Conservation (phyloP, 2,797 vertebrate species). For the Fundulus diaphanus region DNA sequence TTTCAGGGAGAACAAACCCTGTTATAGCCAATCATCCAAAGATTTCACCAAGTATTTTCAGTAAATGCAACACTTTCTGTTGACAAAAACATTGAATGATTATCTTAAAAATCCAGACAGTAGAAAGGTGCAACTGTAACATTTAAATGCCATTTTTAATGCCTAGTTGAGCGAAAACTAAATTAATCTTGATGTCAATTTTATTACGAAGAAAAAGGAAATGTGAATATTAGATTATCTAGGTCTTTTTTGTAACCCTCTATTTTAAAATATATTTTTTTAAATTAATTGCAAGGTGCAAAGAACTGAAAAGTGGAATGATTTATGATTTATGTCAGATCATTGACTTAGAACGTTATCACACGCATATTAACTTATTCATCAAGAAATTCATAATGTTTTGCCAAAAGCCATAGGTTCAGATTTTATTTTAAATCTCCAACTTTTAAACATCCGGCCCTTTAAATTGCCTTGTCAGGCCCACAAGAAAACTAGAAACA, state of each 20-base stretch:
- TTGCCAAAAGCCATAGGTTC: not conserved
- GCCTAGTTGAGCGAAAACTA: not conserved
- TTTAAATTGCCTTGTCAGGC: too few species aligned
- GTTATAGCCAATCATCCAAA: constrained; percentile 12
- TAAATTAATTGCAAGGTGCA: not conserved
- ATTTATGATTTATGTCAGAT: not conserved
- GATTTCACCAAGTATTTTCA: constrained; percentile 9
- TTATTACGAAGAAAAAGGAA: not conserved
- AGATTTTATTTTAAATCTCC: too few species aligned
- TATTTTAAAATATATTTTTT: not conserved
- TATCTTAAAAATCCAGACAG: not conserved
- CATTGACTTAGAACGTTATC: not conserved
- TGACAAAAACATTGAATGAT: not conserved
- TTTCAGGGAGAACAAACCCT: constrained; percentile 8
- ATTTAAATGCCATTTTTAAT: not conserved
- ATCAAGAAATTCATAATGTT: not conserved
- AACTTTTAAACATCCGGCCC: too few species aligned
- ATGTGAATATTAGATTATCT: not conserved
- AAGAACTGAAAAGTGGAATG: not conserved
- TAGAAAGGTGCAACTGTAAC: not conserved
- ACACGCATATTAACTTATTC: not conserved
- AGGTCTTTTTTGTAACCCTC: not conserved
- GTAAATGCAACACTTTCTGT: not conserved
- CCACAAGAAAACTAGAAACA: not conserved
- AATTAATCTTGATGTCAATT: not conserved